phyloP scores from a whole-genome alignment of 2,888 invertebrate genomes.

The Carpatolechia fugitivella region DNA sequence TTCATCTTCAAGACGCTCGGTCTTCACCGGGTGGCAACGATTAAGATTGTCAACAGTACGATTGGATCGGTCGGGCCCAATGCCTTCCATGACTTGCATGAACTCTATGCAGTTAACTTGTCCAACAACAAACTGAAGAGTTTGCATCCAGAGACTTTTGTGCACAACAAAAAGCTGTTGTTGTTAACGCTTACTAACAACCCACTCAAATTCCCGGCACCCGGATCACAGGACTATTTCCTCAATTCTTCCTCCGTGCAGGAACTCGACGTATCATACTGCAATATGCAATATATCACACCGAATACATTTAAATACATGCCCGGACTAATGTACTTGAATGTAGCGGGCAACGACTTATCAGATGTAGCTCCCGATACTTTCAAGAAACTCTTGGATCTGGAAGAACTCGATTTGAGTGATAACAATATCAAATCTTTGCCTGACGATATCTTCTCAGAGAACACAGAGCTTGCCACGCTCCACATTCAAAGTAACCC shows the following conservation, averaged over 20 bases:
- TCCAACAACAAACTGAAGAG: conserved; percentile 83
- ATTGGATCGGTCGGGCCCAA: conserved; percentile 82
- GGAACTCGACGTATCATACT: conserved; percentile 85
- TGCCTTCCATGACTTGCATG: conserved; percentile 84
- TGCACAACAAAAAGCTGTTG: conserved; percentile 81
- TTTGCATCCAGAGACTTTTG: conserved; percentile 85
- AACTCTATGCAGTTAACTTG: conserved; percentile 84
- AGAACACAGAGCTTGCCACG: conserved; percentile 82
- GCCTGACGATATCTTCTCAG: conserved; percentile 82
- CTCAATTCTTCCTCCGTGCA: conserved; percentile 82
- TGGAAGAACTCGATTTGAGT: conserved; percentile 86
- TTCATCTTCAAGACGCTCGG: conserved; percentile 81
- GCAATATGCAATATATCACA: conserved; percentile 82
- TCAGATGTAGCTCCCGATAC: conserved; percentile 78
- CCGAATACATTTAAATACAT: conserved; percentile 82
- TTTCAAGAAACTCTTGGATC: conserved; percentile 81
- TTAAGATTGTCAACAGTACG: conserved; percentile 84
- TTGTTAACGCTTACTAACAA: conserved; percentile 84
- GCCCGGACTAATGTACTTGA: conserved; percentile 82
- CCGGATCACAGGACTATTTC: conserved; percentile 68
- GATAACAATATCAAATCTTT: conserved; percentile 83
- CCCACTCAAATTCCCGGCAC: conserved; percentile 74
- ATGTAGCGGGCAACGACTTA: conserved; percentile 83
- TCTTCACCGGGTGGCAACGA: conserved; percentile 82
- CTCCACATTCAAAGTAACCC: conserved; percentile 85